A percentile compares a stretch with the other conserved stretches of the same genome.
Conservation (phyloP, 2,888 invertebrate species). For the Drosophila nigricruria region DNA sequence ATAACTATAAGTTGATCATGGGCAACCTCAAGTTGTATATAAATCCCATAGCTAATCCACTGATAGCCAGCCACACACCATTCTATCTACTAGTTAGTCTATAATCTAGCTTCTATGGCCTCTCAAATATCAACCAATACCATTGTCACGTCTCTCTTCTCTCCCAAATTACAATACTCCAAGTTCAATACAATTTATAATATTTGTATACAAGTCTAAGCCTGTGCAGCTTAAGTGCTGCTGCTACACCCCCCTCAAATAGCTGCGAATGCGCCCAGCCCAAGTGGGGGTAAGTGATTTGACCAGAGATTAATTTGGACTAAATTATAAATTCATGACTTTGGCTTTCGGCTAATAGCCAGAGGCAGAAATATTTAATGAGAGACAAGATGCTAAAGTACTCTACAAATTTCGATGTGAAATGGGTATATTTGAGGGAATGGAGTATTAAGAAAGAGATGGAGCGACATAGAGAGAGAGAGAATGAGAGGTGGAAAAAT, state of each 20-base stretch:
- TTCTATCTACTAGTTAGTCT: not conserved
- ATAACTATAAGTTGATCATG: too few relatives aligned
- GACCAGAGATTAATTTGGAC: constrained; percentile 1
- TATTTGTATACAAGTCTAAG: not conserved
- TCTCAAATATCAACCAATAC: not conserved
- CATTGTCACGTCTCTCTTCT: not conserved
- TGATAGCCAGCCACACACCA: not conserved
- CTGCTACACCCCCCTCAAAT: not conserved
- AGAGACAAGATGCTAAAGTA: not conserved
- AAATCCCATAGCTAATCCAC: not conserved
- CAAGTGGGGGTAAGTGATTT: constrained; percentile 6
- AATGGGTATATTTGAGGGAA: not conserved
- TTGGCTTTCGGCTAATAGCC: not conserved
- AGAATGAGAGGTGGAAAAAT: not conserved
- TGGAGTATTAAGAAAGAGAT: not conserved
- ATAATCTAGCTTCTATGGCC: not conserved
- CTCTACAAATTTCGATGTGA: not conserved
- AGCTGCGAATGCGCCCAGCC: not conserved
- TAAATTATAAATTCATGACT: constrained; percentile 3
- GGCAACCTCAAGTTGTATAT: too few relatives aligned
- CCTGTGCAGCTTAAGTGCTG: not conserved
- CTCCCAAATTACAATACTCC: not conserved
- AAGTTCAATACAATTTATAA: not conserved
- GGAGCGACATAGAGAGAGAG: not conserved
- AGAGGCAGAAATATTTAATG: not conserved